phyloP scores from a whole-genome alignment of 2,888 invertebrate species.

The Lasioglossum zephyrum region DNA sequence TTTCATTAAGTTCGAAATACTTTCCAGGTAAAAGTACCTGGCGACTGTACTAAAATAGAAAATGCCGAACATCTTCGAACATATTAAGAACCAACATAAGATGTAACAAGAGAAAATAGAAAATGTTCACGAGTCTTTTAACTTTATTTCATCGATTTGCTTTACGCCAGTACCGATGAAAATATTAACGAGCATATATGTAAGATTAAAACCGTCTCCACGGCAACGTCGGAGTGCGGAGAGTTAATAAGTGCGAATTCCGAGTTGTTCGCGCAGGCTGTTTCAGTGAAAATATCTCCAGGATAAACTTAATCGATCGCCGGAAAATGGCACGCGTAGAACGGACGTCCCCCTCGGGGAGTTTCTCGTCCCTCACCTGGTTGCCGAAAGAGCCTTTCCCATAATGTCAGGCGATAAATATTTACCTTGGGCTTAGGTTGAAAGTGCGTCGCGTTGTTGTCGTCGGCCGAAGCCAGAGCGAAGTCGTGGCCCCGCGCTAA shows the following conservation, averaged over 20 bases:
- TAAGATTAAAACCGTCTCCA: background rate
- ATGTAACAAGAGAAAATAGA: background rate
- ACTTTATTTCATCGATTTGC: background rate
- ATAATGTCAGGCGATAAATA: conserved; percentile 76
- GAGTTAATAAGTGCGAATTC: background rate
- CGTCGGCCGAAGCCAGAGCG: conserved; percentile 28
- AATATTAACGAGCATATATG: background rate
- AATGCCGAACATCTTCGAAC: no score
- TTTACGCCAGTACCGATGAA: background rate
- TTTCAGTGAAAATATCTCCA: background rate
- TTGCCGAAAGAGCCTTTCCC: conserved; percentile 59
- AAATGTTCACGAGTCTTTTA: background rate
- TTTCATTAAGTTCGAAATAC: no score
- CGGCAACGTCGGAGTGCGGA: background rate
- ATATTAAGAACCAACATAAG: no score
- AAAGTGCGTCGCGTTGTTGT: conserved; percentile 68
- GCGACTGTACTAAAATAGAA: no score
- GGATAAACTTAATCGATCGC: conserved; percentile 5
- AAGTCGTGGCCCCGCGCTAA: conserved; percentile 61
- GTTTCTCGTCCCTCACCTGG: conserved; percentile 17
- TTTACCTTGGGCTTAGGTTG: conserved; percentile 72
- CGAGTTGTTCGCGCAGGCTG: background rate
- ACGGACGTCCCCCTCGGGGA: background rate
- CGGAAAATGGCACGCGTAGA: background rate
- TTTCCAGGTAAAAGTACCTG: no score